These are phyloP conservation scores for Epinotia bilunana DNA, from an alignment of 2,888 invertebrate species.

Conservation along the genomic window DNA sequence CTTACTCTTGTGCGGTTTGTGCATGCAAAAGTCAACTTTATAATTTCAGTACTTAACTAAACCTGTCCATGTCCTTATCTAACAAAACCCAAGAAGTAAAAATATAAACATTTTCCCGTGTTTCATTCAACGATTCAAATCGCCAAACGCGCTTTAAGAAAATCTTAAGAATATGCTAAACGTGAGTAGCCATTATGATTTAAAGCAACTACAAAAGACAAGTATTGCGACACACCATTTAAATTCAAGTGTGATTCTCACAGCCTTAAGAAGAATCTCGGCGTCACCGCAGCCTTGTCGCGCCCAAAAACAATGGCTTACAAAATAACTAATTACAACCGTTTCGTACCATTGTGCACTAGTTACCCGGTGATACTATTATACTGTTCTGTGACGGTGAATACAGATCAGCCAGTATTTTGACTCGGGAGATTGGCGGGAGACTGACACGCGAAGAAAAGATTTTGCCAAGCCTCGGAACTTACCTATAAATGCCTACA, in stretches of 20 bases:
- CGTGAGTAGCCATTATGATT: neutral
- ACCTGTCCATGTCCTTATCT: too few relatives aligned
- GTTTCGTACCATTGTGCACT: constrained; percentile 8
- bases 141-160: neutral
- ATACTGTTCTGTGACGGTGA: neutral
- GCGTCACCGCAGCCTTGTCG: constrained; percentile 31
- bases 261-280: constrained; percentile 33
- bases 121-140: neutral
- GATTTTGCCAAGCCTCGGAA: neutral
- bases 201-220: constrained; percentile 3
- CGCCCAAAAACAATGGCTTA: constrained; percentile 37
- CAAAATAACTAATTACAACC: constrained; percentile 40
- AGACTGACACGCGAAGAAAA: too few relatives aligned
- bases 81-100: too few relatives aligned
- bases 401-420: neutral
- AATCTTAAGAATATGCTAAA: constrained; percentile 2
- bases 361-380: neutral
- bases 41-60: too few relatives aligned
- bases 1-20: too few relatives aligned
- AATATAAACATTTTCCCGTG: neutral
- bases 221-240: constrained; percentile 21
- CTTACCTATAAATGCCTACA: too few relatives aligned
- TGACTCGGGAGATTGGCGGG: neutral
- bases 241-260: constrained; percentile 28
- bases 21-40: too few relatives aligned